Percentiles rank a stretch among this genome's conserved stretches.
Conservation (phyloP, 35 echinoderm and acorn worm genomes). For the Ophiothrix spiculata region DNA sequence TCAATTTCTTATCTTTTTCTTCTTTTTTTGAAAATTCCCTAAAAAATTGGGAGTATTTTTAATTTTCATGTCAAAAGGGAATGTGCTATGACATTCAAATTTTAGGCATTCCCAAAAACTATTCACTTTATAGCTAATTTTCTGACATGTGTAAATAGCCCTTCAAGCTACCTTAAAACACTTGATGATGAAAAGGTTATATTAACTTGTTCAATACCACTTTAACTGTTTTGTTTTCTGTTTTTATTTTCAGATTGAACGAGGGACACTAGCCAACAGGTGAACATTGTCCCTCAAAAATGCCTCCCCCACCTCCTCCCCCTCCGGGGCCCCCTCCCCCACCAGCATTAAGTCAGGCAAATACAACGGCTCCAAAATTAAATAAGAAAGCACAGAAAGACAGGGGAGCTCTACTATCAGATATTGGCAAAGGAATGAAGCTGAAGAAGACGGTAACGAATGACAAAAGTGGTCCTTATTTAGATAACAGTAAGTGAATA, state of each 20-base stretch:
- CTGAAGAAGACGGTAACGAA: slow-evolving; percentile 83
- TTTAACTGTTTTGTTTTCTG: neutral
- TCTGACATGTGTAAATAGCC: too few species aligned
- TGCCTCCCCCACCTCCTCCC: slow-evolving; percentile 71
- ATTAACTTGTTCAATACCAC: too few species aligned
- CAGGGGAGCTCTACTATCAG: slow-evolving; percentile 51
- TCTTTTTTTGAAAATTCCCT: too few species aligned
- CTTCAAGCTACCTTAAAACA: too few species aligned
- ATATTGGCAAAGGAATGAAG: slow-evolving; percentile 74
- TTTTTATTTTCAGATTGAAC: neutral
- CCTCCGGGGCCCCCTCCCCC: slow-evolving; percentile 79
- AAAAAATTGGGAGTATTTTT: too few species aligned
- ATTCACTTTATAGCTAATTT: too few species aligned
- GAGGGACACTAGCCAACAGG: neutral
- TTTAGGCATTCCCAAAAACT: too few species aligned
- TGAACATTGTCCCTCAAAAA: slow-evolving; percentile 27
- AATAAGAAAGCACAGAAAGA: slow-evolving; percentile 45
- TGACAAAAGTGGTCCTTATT: slow-evolving; percentile 61
- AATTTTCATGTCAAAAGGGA: too few species aligned
- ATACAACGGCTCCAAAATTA: slow-evolving; percentile 32
- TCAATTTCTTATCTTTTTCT: too few species aligned
- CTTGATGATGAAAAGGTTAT: too few species aligned
- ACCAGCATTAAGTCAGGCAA: slow-evolving; percentile 41
- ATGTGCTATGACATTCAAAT: too few species aligned
- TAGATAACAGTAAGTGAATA: too few species aligned